These are phyloP conservation scores for Cephus sareptanus DNA, from an alignment of 2,888 invertebrate genomes.

Conservation along the genomic window DNA sequence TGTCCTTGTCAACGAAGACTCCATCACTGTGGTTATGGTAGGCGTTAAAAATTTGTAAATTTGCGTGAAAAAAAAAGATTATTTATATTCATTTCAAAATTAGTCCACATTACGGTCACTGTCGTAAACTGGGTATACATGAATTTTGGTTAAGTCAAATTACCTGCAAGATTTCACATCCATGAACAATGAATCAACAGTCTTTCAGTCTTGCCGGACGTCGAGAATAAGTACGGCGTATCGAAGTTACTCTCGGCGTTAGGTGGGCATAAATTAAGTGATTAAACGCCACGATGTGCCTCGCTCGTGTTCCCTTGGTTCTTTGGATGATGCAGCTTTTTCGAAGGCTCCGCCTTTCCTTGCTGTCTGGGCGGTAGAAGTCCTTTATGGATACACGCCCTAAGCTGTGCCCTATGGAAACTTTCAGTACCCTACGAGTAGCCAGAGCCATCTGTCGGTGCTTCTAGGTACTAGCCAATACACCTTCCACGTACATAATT, in stretches of 20 bases:
- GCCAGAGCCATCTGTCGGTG: not conserved
- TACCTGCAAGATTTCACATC: not conserved
- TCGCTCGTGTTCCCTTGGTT: not conserved
- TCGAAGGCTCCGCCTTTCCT: not conserved
- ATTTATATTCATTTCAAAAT: not conserved
- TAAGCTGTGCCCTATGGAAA: not conserved
- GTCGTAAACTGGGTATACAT: not conserved
- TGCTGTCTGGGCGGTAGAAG: not conserved
- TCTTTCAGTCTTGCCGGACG: not conserved
- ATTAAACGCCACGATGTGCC: not conserved
- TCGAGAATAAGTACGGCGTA: not conserved
- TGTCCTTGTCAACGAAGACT: not conserved
- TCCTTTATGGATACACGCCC: not conserved
- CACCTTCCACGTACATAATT: not conserved
- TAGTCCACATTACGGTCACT: not conserved
- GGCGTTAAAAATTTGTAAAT: not conserved
- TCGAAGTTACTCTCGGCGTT: not conserved
- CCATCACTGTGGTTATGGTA: not conserved
- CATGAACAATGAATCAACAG: not conserved
- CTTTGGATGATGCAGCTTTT: not conserved
- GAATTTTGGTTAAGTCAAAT: too few relatives aligned
- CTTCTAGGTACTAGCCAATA: not conserved
- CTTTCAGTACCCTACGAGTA: not conserved
- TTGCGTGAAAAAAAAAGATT: not conserved
- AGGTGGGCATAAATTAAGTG: conserved; percentile 1